Conservation (phyloP, 2,797 vertebrate genomes). For the Thamnophis elegans region DNA sequence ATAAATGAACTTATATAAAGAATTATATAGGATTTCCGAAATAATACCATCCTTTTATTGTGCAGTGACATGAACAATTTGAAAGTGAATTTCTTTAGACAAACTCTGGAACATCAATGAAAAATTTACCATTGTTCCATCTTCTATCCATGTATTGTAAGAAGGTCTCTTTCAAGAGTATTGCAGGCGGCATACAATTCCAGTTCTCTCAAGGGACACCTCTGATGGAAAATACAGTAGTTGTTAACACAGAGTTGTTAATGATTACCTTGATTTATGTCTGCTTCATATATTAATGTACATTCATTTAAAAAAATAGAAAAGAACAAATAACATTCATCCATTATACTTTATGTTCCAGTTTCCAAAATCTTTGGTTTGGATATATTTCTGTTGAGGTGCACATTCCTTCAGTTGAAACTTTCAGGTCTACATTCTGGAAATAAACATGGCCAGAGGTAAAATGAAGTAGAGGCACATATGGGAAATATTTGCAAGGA, state of each 20-base stretch:
- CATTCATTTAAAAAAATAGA: neutral
- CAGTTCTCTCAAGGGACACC: neutral
- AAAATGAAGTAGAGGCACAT: neutral
- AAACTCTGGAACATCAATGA: neutral
- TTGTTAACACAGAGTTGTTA: neutral
- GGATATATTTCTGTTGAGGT: neutral
- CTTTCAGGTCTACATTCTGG: neutral
- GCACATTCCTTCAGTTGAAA: neutral
- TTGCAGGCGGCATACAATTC: neutral
- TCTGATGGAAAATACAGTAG: neutral
- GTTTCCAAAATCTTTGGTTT: too few relatives aligned
- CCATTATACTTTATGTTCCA: neutral
- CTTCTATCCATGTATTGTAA: neutral
- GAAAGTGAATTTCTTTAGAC: neutral
- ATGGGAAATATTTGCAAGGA: neutral
- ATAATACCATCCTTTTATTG: neutral
- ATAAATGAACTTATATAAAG: neutral
- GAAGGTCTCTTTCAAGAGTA: neutral
- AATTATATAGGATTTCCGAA: constrained; percentile 5
- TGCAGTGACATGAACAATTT: neutral
- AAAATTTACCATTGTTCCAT: neutral
- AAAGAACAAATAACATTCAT: neutral
- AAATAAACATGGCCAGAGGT: neutral
- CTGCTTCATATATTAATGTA: neutral
- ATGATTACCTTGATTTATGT: neutral